Base-by-base conservation (phyloP, 2,797 vertebrate species). In the Argentina silus region DNA sequence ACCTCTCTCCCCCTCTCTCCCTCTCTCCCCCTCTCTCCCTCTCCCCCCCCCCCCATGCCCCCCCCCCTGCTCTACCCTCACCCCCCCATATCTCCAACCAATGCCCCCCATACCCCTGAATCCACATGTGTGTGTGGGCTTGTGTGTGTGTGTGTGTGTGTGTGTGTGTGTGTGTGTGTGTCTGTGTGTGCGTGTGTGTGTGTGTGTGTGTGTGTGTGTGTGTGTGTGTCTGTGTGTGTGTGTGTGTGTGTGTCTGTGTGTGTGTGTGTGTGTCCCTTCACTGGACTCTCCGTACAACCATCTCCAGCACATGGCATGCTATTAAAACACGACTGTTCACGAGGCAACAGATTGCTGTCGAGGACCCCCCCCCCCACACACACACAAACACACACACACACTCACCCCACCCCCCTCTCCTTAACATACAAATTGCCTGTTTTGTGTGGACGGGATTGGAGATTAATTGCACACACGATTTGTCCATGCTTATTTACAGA, bases 391-490 rank as follows among this genome's bases (percentile, higher is more conserved):
- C 21, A n/a, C 47, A 48, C 69, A 19, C 60, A 51, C 71, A 73
- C 74, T 14, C 53, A 10, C 27, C 70, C 17, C 47, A 80, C 61
- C 81, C 79, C 83, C 89, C 87, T 87, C 89, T 90, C 91, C 89
- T 87, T 88, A 85, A 93, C 90, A 92, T 92, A 93, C 93, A 93
- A 93, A 93, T 93, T 90, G 91, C 85, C 89, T 93, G 91, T 89
- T 93, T 92, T 93, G 91, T 93, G 87, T 56, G 47, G 78, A 80
- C 27, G 90, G 89, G 90, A 92, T 91, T 88, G 87, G 87, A 92
- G 90, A 92, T 92, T 92, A 92, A 93, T 93, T 89, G 86, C 81
- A 74, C 77, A 72, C 86, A 91, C 86, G 87, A 90, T 92, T 93
- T 93, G 91, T 87, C 21, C 76, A 73, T 17, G 85, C 81, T 87